Base-by-base conservation (phyloP, 2,113 vertebrate genomes). In the Lampris megalopsis region DNA sequence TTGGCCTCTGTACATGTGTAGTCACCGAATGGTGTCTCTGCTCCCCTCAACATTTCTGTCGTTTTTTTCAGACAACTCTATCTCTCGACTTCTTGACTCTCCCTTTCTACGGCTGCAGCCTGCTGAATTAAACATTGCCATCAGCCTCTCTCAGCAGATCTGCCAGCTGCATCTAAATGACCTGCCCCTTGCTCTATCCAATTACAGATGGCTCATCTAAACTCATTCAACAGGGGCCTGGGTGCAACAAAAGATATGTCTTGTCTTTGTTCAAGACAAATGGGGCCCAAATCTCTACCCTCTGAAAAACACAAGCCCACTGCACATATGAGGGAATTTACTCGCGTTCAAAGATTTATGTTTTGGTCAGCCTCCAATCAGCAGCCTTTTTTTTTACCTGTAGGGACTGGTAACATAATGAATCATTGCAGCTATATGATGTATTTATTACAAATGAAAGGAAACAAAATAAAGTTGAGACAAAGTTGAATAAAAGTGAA, bases 121-220 rank as follows among this genome's bases (percentile, higher is more conserved):
- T 89, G 70, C 85, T 91, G 82, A 93, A 93, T 94, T 92, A 92
- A 89, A 89, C 91, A 94, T 93, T 43, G 82, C 75, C 62, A 68
- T 72, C 69, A 57, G 80, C 77, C 61, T 77, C 78, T 74, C 73
- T 79, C 59, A 47, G 68, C 74, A 73, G 87, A 89, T 91, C 86
- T 89, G 87, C 76, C 58, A 56, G 73, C 84, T 88, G 85, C 88
- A 90, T 92, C 85, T 92, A 84, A 93, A 89, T 81, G 64, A 86
- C 81, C 75, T 76, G 71, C 79, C 71, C 63, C 67, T 79, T 67
- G 71, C 80, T 79, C 86, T 84, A 85, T 90, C 88, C 91, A 92
- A 92, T 93, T 93, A 93, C 87, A 76, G 81, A 78, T 73, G 89
- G 82, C 87, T 91, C 84, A 90, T 87, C 75, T 86, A 79, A 82